These are phyloP conservation scores for Myocastor coypus DNA, from an alignment of 2,113 vertebrate species.

Conservation along the genomic window DNA sequence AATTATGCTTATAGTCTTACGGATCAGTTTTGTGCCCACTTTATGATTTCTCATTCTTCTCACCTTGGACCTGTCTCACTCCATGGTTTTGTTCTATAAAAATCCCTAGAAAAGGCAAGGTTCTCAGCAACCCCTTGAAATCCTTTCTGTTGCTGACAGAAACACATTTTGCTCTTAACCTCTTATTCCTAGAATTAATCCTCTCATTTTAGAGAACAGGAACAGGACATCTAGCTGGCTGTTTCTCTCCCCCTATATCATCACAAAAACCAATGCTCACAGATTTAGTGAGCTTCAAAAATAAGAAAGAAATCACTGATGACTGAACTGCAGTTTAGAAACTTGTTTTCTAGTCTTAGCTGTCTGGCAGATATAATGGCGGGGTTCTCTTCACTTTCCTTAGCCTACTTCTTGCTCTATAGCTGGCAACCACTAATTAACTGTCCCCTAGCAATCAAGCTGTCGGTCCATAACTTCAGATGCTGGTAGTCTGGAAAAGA, in stretches of 20 bases:
- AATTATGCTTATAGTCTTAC: not conserved
- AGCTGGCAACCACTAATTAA: not conserved
- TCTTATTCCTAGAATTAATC: not conserved
- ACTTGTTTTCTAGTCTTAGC: too few relatives aligned
- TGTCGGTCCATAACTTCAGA: not conserved
- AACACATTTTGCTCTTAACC: not conserved
- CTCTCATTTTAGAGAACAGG: not conserved
- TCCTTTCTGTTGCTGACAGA: not conserved
- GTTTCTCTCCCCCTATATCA: not conserved
- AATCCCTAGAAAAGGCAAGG: not conserved
- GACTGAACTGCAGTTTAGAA: too few relatives aligned
- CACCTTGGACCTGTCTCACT: not conserved
- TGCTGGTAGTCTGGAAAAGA: not conserved
- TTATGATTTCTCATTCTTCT: not conserved
- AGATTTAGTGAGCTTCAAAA: not conserved
- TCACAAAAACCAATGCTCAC: not conserved
- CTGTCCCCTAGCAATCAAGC: not conserved
- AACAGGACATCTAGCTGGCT: too few relatives aligned
- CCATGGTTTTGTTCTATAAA: not conserved
- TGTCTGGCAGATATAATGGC: too few relatives aligned
- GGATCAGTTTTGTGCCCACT: not conserved
- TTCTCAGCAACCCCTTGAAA: not conserved
- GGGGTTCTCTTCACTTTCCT: too few relatives aligned
- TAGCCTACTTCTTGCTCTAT: not conserved
- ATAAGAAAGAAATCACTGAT: too few relatives aligned